These are phyloP conservation scores for Pheosia tremula DNA, from an alignment of 2,888 invertebrate genomes.

Conservation along the genomic window DNA sequence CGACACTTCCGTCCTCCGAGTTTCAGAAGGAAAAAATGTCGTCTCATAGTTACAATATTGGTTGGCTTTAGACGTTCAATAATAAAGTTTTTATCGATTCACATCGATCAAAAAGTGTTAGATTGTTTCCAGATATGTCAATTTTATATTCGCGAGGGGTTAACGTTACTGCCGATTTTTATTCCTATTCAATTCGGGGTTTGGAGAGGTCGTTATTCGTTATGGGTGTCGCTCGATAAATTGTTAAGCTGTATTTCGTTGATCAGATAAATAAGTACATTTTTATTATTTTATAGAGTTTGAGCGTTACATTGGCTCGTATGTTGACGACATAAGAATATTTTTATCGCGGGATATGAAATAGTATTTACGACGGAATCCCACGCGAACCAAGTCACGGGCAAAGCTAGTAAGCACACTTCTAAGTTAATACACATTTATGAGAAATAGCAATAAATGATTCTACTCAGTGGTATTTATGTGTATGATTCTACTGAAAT, in stretches of 20 bases:
- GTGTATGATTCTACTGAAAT: no score
- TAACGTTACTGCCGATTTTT: not conserved
- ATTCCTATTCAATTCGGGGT: conserved; percentile 1
- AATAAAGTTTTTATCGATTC: conserved; percentile 59
- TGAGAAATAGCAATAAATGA: no score
- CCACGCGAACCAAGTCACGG: no score
- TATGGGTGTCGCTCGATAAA: not conserved
- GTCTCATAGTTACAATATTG: conserved; percentile 39
- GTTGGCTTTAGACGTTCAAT: conserved; percentile 48
- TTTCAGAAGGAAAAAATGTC: conserved; percentile 44
- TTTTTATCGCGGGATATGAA: no score
- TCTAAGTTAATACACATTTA: no score
- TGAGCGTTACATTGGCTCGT: no score
- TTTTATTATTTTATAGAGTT: no score
- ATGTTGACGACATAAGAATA: no score
- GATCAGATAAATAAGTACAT: no score
- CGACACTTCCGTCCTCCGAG: conserved; percentile 34
- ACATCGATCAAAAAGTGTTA: conserved; percentile 52
- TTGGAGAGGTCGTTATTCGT: not conserved
- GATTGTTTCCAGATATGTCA: conserved; percentile 45
- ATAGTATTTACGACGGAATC: no score
- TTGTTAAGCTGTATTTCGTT: not conserved
- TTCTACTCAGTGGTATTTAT: no score
- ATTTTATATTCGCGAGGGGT: not conserved
- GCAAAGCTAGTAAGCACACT: no score